These are phyloP conservation scores for Brachyopa scutellaris DNA, from an alignment of 2,888 invertebrate species.

Conservation along the genomic window DNA sequence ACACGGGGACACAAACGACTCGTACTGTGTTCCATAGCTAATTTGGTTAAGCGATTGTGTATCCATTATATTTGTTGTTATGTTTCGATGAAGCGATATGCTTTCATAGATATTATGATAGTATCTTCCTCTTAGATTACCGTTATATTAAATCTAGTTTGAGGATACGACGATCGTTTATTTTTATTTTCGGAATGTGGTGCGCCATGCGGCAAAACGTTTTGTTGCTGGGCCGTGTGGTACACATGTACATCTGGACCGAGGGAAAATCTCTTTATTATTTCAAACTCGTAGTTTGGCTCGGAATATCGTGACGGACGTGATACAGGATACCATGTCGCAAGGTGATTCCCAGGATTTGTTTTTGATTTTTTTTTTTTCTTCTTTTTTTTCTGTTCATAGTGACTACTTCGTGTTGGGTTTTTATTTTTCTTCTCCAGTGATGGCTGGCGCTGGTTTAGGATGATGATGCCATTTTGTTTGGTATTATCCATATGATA, in stretches of 20 bases:
- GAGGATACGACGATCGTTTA: conserved; percentile 37
- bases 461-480: conserved; percentile 22
- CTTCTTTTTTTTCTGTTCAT: neutral
- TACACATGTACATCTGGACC: conserved; percentile 71
- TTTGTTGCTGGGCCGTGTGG: conserved; percentile 57
- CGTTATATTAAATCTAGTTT: conserved; percentile 70
- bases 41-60: conserved; percentile 69
- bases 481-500: conserved; percentile 51
- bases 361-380: conserved; percentile 64
- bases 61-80: conserved; percentile 56
- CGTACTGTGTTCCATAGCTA: conserved; percentile 39
- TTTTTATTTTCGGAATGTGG: neutral
- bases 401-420: too few species aligned
- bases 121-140: conserved; percentile 53
- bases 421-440: neutral
- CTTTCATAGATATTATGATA: conserved; percentile 65
- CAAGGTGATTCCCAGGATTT: conserved; percentile 72
- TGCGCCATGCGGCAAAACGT: conserved; percentile 50
- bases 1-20: conserved; percentile 14
- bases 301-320: conserved; percentile 70
- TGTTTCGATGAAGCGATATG: conserved; percentile 64
- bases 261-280: conserved; percentile 70
- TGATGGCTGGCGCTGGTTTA: too few species aligned
- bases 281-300: conserved; percentile 61
- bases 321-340: conserved; percentile 72